phyloP scores from a whole-genome alignment of 2,888 invertebrate genomes.

The Dexiosoma caninum region DNA sequence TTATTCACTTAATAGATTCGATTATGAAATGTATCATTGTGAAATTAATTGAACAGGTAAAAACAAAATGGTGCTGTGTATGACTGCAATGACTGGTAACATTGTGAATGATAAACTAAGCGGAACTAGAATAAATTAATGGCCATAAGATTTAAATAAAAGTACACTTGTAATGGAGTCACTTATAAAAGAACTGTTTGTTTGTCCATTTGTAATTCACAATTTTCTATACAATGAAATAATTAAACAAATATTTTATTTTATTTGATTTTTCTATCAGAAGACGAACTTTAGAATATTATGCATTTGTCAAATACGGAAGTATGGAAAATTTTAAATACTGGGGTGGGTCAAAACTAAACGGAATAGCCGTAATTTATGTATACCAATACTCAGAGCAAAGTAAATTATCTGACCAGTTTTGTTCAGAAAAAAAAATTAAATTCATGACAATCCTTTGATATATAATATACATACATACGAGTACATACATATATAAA shows the following conservation, averaged over 20 bases:
- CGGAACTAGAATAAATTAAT: constrained; percentile 56
- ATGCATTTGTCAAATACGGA: constrained; percentile 49
- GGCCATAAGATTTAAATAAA: constrained; percentile 26
- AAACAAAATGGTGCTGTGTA: constrained; percentile 15
- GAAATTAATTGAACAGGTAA: no score
- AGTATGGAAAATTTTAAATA: constrained; percentile 36
- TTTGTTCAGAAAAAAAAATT: neutral
- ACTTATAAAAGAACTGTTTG: constrained; percentile 19
- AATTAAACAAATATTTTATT: constrained; percentile 36
- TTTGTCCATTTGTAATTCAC: neutral
- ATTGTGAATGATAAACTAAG: constrained; percentile 47
- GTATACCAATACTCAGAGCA: neutral
- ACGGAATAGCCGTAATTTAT: neutral
- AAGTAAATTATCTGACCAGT: neutral
- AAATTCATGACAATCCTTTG: no score
- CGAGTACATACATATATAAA: no score
- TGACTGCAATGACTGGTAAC: constrained; percentile 17
- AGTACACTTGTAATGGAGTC: neutral
- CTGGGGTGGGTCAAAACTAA: constrained; percentile 46
- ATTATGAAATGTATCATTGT: no score
- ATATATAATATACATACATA: no score
- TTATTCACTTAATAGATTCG: no score
- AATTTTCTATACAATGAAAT: neutral
- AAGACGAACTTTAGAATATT: constrained; percentile 42
- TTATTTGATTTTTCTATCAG: constrained; percentile 21